Conservation (phyloP, 1,140 invertebrate genomes). For the Mamestra configurata region DNA sequence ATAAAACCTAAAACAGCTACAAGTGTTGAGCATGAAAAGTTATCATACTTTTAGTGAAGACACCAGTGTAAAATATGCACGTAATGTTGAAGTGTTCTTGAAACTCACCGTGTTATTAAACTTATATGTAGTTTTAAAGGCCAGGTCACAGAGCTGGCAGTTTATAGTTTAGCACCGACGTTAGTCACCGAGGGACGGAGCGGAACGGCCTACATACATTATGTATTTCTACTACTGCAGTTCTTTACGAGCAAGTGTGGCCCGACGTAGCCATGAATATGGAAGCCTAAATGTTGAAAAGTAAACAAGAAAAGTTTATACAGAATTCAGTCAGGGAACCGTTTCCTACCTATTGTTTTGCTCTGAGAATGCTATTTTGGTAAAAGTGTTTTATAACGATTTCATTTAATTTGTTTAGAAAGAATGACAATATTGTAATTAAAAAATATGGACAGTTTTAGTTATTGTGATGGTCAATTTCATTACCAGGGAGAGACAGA, state of each 20-base stretch:
- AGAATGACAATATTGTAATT: too few relatives aligned
- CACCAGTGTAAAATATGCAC: not conserved
- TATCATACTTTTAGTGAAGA: not conserved
- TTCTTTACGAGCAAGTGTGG: conserved; percentile 28
- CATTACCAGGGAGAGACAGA: too few relatives aligned
- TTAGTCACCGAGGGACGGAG: not conserved
- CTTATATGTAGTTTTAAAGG: not conserved
- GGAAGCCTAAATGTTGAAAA: conserved; percentile 2
- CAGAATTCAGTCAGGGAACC: not conserved
- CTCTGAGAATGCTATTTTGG: too few relatives aligned
- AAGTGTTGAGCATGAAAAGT: not conserved
- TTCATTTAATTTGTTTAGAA: too few relatives aligned
- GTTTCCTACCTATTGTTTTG: too few relatives aligned
- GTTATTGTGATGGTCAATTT: too few relatives aligned
- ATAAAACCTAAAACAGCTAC: too few relatives aligned
- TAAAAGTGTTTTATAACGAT: too few relatives aligned
- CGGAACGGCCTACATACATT: conserved; percentile 8
- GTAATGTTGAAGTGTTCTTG: not conserved
- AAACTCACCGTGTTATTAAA: not conserved
- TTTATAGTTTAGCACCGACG: conserved; percentile 8
- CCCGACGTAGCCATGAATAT: conserved; percentile 26
- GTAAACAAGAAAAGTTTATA: conserved; percentile 2
- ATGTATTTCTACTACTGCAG: conserved; percentile 14
- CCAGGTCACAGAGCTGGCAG: not conserved
- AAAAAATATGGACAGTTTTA: too few relatives aligned